Conservation (phyloP, 1,140 invertebrate genomes). For the Trachymyrmex septentrionalis region DNA sequence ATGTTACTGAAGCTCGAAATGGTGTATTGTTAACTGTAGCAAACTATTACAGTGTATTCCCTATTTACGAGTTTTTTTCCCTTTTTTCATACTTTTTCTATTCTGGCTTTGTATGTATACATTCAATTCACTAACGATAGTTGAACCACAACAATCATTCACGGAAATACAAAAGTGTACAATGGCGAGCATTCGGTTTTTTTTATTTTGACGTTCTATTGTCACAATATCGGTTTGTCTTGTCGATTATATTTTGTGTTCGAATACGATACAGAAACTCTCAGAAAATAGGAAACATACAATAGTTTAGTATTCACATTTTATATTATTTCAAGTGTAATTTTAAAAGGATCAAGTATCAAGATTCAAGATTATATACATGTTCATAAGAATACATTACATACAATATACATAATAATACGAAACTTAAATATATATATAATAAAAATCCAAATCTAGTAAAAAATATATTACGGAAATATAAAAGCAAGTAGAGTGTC, state of each 20-base stretch:
- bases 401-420: background rate
- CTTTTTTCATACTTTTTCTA: background rate
- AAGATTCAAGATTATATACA: background rate
- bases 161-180: slow-evolving; percentile 24
- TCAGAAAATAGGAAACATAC: background rate
- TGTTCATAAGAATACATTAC: background rate
- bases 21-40: background rate
- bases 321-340: slow-evolving; percentile 2
- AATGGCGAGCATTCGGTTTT: background rate
- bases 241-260: slow-evolving; percentile 29
- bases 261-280: background rate
- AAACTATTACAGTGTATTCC: background rate
- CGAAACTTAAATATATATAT: background rate
- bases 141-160: slow-evolving; percentile 38
- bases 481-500: background rate
- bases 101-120: slow-evolving; percentile 10
- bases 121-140: slow-evolving; percentile 34
- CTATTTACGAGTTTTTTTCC: background rate
- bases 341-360: background rate
- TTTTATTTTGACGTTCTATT: slow-evolving; percentile 39
- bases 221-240: slow-evolving; percentile 43
- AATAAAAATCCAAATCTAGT: background rate
- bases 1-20: background rate
- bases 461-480: background rate
- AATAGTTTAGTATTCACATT: slow-evolving; percentile 1